Percentiles rank a stretch among this genome's conserved stretches.
phyloP scores from a whole-genome alignment of 2,888 invertebrate species.

The Lottia gigantea region DNA sequence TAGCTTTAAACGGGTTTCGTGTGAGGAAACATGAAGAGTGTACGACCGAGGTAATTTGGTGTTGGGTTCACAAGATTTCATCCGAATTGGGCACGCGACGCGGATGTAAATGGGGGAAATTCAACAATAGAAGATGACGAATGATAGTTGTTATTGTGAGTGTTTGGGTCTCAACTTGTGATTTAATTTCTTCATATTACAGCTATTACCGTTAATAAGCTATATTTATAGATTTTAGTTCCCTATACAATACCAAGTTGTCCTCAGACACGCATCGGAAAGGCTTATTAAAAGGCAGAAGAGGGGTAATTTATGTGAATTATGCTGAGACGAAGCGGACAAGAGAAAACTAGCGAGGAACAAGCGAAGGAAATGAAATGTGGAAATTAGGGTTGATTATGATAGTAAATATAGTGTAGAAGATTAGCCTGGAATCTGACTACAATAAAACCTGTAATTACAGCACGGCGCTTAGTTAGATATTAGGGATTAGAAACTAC shows the following conservation, averaged over 20 bases:
- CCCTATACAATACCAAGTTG: not conserved
- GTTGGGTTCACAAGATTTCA: not conserved
- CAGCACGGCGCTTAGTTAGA: too few species aligned
- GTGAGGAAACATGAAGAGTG: not conserved
- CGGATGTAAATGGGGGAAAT: not conserved
- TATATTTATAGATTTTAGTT: too few species aligned
- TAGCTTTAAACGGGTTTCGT: constrained; percentile 1
- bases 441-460: too few species aligned
- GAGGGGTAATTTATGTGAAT: constrained; percentile 7
- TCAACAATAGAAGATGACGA: not conserved
- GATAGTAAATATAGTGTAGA: too few species aligned
- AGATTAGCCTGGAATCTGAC: too few species aligned
- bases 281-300: not conserved
- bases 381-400: constrained; percentile 5
- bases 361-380: constrained; percentile 1
- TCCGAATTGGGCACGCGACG: not conserved
- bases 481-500: too few species aligned
- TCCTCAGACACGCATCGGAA: not conserved
- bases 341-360: not conserved
- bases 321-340: not conserved
- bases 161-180: too few species aligned
- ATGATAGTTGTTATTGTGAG: too few species aligned
- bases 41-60: not conserved
- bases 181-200: too few species aligned
- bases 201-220: too few species aligned